These are phyloP conservation scores for Idaea biselata DNA, from an alignment of 2,888 invertebrate genomes.

Conservation along the genomic window DNA sequence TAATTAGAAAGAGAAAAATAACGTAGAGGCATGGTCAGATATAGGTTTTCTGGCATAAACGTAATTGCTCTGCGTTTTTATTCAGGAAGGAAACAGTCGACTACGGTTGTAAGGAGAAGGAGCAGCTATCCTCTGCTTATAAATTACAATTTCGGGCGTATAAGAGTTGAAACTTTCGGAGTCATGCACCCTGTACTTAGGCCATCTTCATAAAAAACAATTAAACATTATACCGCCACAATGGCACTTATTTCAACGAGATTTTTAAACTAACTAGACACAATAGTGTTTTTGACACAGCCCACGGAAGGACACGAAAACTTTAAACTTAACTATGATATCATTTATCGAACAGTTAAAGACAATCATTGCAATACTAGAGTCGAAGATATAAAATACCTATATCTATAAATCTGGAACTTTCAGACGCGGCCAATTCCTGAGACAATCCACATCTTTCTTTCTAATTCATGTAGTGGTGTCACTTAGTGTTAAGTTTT, in stretches of 20 bases:
- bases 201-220: constrained; percentile 35
- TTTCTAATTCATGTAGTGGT: too few species aligned
- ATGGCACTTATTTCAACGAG: constrained; percentile 39
- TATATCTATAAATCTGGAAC: not conserved
- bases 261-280: constrained; percentile 42
- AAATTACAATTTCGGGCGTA: too few species aligned
- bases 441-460: too few species aligned
- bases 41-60: too few species aligned
- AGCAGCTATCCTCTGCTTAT: too few species aligned
- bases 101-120: too few species aligned
- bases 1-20: too few species aligned
- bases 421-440: too few species aligned
- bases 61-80: too few species aligned
- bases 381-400: not conserved
- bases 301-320: constrained; percentile 45
- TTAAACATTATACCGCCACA: constrained; percentile 27
- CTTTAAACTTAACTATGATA: constrained; percentile 32
- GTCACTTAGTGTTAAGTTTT: too few species aligned
- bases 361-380: constrained; percentile 22
- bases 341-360: constrained; percentile 23
- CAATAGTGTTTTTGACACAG: constrained; percentile 53
- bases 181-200: constrained; percentile 49
- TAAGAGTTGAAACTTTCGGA: constrained; percentile 26
- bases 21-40: too few species aligned
- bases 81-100: too few species aligned